Percentiles rank a stretch among this genome's conserved stretches.
Conservation (phyloP, 92 coral and sea anemone genomes). For the Pocillopora meandrina region DNA sequence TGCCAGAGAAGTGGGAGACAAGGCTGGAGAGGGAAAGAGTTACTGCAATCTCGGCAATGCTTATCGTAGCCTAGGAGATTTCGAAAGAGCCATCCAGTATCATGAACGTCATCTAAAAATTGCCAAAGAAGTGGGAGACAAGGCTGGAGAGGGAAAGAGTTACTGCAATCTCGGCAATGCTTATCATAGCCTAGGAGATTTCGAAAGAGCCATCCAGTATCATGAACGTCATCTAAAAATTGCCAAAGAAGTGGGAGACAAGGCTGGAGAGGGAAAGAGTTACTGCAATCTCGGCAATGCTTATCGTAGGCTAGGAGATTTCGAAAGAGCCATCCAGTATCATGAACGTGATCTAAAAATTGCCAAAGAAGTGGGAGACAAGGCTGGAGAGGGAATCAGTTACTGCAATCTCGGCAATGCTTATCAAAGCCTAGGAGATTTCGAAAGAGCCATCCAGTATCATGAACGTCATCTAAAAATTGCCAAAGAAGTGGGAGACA, state of each 20-base stretch:
- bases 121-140: background rate
- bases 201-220: background rate
- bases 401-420: background rate
- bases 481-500: no score
- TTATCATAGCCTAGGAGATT: background rate
- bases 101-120: background rate
- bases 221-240: background rate
- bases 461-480: no score
- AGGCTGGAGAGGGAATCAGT: background rate
- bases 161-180: background rate
- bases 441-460: background rate
- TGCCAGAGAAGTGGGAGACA: background rate
- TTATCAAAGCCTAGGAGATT: background rate
- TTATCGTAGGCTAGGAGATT: no score
- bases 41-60: background rate
- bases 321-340: background rate
- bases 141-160: background rate
- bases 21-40: background rate
- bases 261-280: background rate
- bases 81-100: background rate
- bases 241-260: background rate
- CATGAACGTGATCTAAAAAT: background rate
- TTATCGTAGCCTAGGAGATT: background rate
- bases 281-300: no score
- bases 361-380: constrained; percentile 5